phyloP scores from a whole-genome alignment of 2,888 invertebrate species.

The Cremastinae sp. region DNA sequence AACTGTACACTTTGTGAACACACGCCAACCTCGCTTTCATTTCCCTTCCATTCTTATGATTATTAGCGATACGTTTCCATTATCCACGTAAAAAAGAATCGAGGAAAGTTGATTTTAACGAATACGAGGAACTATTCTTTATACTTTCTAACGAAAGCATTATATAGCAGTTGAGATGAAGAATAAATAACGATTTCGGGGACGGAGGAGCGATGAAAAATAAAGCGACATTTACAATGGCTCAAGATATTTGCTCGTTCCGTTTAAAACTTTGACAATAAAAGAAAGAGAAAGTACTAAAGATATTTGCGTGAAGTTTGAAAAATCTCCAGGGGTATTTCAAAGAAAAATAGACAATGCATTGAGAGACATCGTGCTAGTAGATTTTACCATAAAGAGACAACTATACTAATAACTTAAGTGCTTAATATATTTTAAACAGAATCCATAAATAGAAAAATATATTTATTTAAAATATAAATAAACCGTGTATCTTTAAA shows the following conservation, averaged over 20 bases:
- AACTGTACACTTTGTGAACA: slow-evolving; percentile 13
- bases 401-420: too few relatives aligned
- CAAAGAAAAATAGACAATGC: too few relatives aligned
- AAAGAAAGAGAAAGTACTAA: too few relatives aligned
- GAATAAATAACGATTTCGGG: slow-evolving; percentile 9
- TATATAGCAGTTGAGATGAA: background rate
- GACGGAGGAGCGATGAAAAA: slow-evolving; percentile 14
- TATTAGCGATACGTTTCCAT: slow-evolving; percentile 44
- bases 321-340: background rate
- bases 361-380: too few relatives aligned
- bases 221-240: slow-evolving; percentile 3
- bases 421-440: too few relatives aligned
- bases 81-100: slow-evolving; percentile 42
- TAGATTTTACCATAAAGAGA: too few relatives aligned
- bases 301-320: too few relatives aligned
- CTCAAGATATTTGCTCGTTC: too few relatives aligned
- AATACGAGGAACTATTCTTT: background rate
- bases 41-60: slow-evolving; percentile 51
- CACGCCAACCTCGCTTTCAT: slow-evolving; percentile 31
- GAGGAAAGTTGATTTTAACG: slow-evolving; percentile 36
- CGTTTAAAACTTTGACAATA: too few relatives aligned
- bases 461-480: too few relatives aligned
- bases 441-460: too few relatives aligned
- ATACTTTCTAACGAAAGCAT: slow-evolving; percentile 33
- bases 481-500: too few relatives aligned